Conservation (phyloP, 2,113 vertebrate species). For the Hippopotamus amphibius region DNA sequence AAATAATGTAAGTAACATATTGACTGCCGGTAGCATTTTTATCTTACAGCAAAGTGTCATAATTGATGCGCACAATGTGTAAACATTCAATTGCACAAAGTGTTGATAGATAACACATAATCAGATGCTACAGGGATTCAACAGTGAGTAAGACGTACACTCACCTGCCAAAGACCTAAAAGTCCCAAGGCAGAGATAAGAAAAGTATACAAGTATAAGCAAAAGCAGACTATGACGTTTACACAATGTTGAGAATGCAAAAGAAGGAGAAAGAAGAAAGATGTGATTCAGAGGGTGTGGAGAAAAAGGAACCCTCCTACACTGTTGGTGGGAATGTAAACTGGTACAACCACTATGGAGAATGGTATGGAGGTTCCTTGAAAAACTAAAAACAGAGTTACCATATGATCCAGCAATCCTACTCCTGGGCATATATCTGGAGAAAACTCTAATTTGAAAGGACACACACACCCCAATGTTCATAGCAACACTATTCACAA, state of each 20-base stretch:
- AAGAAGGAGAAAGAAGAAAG: not conserved
- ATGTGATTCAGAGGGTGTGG: not conserved
- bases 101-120: not conserved
- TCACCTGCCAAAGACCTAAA: not conserved
- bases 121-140: not conserved
- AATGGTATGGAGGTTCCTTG: not conserved
- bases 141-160: not conserved
- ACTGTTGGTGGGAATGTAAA: not conserved
- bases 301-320: not conserved
- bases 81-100: constrained; percentile 29
- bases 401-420: not conserved
- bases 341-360: not conserved
- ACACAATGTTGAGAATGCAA: not conserved
- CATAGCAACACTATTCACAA: not conserved
- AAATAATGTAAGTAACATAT: not conserved
- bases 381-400: not conserved
- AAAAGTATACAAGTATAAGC: not conserved
- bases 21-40: not conserved
- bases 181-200: not conserved
- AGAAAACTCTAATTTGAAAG: not conserved
- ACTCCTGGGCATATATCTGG: not conserved
- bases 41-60: constrained; percentile 11
- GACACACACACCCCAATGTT: not conserved
- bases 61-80: not conserved
- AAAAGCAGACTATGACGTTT: not conserved